A percentile compares a stretch with the other conserved stretches of the same genome.
These are phyloP conservation scores for Corella eumyota DNA, from an alignment of 23 tunicate species.

Conservation along the genomic window DNA sequence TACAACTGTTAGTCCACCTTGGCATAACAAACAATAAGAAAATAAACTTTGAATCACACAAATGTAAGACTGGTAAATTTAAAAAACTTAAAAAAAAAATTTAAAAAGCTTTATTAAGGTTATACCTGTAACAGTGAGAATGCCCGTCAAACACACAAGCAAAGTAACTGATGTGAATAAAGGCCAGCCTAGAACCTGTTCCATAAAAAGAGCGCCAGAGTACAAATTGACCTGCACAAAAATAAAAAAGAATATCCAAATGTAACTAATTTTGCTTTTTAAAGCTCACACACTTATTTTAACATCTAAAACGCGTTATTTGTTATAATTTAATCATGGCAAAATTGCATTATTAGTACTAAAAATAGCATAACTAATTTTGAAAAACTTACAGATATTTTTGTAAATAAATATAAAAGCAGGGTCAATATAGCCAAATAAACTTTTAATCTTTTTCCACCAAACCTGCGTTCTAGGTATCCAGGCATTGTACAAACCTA, in stretches of 20 bases:
- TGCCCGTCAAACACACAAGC: constrained; percentile 30
- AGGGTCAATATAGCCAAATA: constrained; percentile 34
- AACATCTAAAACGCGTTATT: too few relatives aligned
- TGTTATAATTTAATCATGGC: too few relatives aligned
- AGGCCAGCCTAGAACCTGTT: constrained; percentile 53
- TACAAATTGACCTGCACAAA: constrained; percentile 37
- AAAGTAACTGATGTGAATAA: constrained; percentile 24
- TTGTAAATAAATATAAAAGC: constrained; percentile 31
- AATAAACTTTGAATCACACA: too few relatives aligned
- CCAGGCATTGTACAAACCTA: constrained; percentile 51
- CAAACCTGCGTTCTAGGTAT: constrained; percentile 31
- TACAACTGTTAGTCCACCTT: constrained; percentile 62
- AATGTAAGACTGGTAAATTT: too few relatives aligned
- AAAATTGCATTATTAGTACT: too few relatives aligned
- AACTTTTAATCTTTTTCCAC: constrained; percentile 23
- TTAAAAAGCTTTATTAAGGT: too few relatives aligned
- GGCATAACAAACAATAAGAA: background rate
- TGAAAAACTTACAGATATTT: constrained; percentile 43
- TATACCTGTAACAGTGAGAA: constrained; percentile 48
- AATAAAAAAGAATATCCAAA: too few relatives aligned
- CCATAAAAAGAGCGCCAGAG: constrained; percentile 53
- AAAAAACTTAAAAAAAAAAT: background rate
- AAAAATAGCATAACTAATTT: too few relatives aligned
- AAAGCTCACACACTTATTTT: too few relatives aligned
- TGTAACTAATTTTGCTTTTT: too few relatives aligned